Evolutionary conservation across 2,888 invertebrate genomes (phyloP).

Genomic region (Ichneumon xanthorius): DNA sequence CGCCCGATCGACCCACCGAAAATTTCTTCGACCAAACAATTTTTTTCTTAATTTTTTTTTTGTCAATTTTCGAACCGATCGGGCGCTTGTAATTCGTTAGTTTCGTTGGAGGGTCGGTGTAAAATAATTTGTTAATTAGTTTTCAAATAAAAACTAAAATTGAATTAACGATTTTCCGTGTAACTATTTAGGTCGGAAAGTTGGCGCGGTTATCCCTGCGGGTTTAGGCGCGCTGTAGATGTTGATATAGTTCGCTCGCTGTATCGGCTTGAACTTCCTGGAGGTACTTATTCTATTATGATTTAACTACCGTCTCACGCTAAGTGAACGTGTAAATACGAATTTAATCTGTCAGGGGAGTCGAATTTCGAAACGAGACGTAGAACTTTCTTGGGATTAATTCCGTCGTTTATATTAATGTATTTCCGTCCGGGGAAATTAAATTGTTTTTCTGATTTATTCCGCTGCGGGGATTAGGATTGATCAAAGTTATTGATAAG

Average conservation of each 20-base stretch:
- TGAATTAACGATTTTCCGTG: neutral
- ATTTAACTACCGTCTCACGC: neutral
- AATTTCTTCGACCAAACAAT: constrained; percentile 40
- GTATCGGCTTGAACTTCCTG: neutral
- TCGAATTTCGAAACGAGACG: neutral
- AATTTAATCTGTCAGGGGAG: neutral
- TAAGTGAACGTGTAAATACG: neutral
- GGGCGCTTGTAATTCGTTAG: neutral
- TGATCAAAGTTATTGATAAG: too few relatives aligned
- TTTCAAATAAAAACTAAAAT: neutral
- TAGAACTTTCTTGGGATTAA: neutral
- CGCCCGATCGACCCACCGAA: constrained; percentile 67
- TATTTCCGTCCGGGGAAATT: too few relatives aligned
- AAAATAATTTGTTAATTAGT: neutral
- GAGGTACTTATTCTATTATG: neutral
- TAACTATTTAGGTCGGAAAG: neutral
- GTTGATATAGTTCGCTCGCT: neutral
- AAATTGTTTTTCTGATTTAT: too few relatives aligned
- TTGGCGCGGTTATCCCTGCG: neutral
- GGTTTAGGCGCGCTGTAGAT: neutral
- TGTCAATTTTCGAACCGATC: too few relatives aligned
- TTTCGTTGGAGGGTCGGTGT: neutral
- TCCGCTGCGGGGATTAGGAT: too few relatives aligned
- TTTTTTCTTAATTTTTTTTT: neutral
- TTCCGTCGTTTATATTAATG: too few relatives aligned